A percentile compares a stretch with the other conserved stretches of the same genome.
Conservation (phyloP, 2,888 invertebrate genomes). For the Emesis furor region DNA sequence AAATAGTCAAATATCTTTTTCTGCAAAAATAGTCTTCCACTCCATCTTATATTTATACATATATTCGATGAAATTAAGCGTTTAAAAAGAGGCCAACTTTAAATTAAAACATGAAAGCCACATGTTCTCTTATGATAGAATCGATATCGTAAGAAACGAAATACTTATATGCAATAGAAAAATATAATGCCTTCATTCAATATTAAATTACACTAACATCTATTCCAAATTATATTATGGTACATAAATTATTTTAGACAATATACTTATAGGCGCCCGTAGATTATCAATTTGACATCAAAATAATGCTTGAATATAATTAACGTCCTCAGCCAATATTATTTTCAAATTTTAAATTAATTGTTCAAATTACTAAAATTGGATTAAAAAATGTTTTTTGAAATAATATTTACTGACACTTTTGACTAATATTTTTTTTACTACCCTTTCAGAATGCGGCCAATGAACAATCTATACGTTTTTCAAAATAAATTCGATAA, state of each 20-base stretch:
- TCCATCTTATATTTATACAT: neutral
- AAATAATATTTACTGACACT: no score
- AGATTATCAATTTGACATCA: neutral
- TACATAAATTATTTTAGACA: constrained; percentile 83
- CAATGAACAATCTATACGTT: no score
- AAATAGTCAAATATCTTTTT: constrained; percentile 5
- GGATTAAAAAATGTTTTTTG: no score
- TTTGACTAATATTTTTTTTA: no score
- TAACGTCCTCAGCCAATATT: no score
- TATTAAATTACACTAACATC: constrained; percentile 85
- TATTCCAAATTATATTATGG: constrained; percentile 81
- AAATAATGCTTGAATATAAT: neutral
- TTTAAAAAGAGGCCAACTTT: neutral
- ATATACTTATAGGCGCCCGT: constrained; percentile 36
- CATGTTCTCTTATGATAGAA: neutral
- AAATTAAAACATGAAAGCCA: neutral
- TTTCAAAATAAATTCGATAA: no score
- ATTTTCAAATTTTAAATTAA: no score
- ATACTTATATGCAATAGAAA: constrained; percentile 42
- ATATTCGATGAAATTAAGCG: neutral
- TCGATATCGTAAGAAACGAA: constrained; percentile 34
- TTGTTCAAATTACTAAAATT: no score
- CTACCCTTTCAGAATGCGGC: no score
- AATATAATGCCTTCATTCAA: constrained; percentile 71
- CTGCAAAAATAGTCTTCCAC: neutral